Evolutionary conservation across 2,888 invertebrate genomes (phyloP), one percentile per base, ranked within the genome.

Genomic region (Timema podura): DNA sequence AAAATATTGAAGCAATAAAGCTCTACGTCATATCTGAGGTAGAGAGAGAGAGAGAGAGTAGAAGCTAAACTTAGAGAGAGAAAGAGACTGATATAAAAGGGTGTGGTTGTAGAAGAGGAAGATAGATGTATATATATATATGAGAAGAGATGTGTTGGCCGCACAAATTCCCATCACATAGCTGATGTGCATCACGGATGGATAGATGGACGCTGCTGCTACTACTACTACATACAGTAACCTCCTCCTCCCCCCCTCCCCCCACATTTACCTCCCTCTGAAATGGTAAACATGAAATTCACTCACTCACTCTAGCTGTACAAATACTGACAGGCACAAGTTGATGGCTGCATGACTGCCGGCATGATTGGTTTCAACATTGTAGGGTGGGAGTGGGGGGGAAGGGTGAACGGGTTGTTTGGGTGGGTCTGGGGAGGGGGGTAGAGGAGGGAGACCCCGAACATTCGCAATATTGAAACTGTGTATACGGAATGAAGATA

Each of bases 221-320:
- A 16, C 61, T 44, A 61, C 61, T n/a, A 16, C 61, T 57, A 7
- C n/a, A 11, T 44, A 45, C 61, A 30, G n/a, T 45, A 30, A 13
- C 6, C 61, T 10, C 13, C 13, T 44, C 61, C 10, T 15, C 49
- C 66, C 11, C 48, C 51, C 15, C 66, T 11, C 8, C 67, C 49
- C 67, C 30, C 51, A 9, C 9, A 46, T 9, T 15, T 15, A 15
- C 45, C 65, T 13, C 16, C 64, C 64, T 66, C 67, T 68, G 71
- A 73, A 73, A 73, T 73, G 71, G 73, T 73, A 73, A 73, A 73
- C 73, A 73, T 73, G 73, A 73, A 73, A 71, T 73, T 73, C 72
- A 70, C 70, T 72, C 68, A 59, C 51, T 73, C 72, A 69, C 71
- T 73, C 54, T 57, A 65, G 57, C 70, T 73, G 69, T 71, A 69